Conservation (phyloP, 2,888 invertebrate genomes). For the Morpho achilles region DNA sequence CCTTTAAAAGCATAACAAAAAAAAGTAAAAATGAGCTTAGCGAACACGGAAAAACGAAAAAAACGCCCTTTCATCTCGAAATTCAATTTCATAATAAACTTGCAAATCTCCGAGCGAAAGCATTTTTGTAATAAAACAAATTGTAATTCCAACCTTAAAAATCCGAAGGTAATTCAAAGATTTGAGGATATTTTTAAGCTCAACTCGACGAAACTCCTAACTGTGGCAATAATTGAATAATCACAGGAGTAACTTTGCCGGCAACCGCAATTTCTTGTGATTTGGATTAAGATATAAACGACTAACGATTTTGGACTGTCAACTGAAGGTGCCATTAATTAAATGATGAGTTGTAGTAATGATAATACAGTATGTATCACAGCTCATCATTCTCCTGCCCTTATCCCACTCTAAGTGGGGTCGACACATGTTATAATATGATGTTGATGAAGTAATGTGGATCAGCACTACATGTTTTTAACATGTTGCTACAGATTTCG, state of each 20-base stretch:
- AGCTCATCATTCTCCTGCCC: too few relatives aligned
- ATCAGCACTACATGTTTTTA: too few relatives aligned
- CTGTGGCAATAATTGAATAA: conserved; percentile 46
- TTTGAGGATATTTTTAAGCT: conserved; percentile 26
- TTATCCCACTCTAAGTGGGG: too few relatives aligned
- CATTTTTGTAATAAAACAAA: conserved; percentile 26
- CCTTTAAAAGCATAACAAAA: conserved; percentile 2
- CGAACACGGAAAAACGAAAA: conserved; percentile 5
- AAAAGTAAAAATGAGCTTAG: conserved; percentile 1
- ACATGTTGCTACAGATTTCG: too few relatives aligned
- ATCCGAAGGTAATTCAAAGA: conserved; percentile 26
- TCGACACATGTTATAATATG: too few relatives aligned
- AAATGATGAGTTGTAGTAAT: too few relatives aligned
- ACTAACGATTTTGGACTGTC: conserved; percentile 8
- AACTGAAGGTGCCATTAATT: not conserved
- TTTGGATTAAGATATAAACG: conserved; percentile 23
- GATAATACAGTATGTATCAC: too few relatives aligned
- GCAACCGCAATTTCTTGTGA: conserved; percentile 33
- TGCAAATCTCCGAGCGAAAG: conserved; percentile 15
- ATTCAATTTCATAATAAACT: conserved; percentile 24
- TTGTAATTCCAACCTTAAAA: conserved; percentile 25
- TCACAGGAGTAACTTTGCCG: conserved; percentile 39
- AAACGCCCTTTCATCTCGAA: conserved; percentile 15
- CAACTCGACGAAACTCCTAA: conserved; percentile 28
- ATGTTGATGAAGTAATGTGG: too few relatives aligned